These are phyloP conservation scores for Sinocyclocheilus rhinocerous DNA, from an alignment of 2,113 vertebrate species.

Conservation along the genomic window DNA sequence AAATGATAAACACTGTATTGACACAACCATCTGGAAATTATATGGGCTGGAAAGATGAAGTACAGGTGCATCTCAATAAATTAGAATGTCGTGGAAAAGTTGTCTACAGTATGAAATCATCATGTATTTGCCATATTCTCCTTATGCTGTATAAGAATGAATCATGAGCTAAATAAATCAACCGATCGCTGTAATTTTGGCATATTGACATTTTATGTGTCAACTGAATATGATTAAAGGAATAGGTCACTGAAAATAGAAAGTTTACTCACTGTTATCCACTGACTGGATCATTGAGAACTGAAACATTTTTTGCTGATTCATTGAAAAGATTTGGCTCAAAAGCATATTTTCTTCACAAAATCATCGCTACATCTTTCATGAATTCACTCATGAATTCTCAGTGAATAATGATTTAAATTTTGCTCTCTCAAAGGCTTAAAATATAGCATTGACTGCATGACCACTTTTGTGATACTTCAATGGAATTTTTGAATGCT, in stretches of 20 bases:
- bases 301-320: background rate
- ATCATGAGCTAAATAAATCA: slow-evolving; percentile 1
- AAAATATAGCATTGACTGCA: background rate
- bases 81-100: too few species aligned
- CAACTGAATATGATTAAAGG: background rate
- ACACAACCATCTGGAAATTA: slow-evolving; percentile 42
- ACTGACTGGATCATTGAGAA: background rate
- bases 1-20: slow-evolving; percentile 39
- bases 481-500: background rate
- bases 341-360: background rate
- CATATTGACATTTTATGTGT: background rate
- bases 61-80: too few species aligned
- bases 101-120: slow-evolving; percentile 41
- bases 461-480: background rate
- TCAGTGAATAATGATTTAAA: background rate
- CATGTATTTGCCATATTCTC: background rate
- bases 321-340: background rate
- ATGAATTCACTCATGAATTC: background rate
- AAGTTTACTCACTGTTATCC: background rate
- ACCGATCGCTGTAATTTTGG: background rate
- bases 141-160: background rate
- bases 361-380: background rate
- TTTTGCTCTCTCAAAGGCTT: background rate
- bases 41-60: slow-evolving; percentile 22
- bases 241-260: background rate